Percentiles rank a stretch among this genome's conserved stretches.
phyloP scores from a whole-genome alignment of 2,797 vertebrate genomes.

The Malurus splendens region DNA sequence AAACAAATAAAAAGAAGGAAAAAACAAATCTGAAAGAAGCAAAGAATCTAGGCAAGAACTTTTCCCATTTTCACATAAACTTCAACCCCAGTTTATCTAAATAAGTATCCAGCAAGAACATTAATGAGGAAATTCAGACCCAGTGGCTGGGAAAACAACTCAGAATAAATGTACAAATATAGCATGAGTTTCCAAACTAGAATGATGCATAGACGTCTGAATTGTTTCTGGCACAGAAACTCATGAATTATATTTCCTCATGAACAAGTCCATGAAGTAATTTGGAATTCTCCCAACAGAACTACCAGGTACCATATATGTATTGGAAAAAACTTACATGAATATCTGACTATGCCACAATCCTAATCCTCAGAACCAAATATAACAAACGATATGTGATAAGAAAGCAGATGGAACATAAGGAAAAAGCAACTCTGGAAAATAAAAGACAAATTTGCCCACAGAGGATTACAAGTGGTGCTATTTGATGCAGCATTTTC shows the following conservation, averaged over 20 bases:
- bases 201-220: not conserved
- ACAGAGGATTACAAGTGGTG: not conserved
- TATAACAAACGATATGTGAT: not conserved
- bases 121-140: not conserved
- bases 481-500: not conserved
- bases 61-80: not conserved
- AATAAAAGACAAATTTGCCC: not conserved
- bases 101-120: not conserved
- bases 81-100: not conserved
- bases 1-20: not conserved
- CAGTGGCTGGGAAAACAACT: not conserved
- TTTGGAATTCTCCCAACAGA: not conserved
- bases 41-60: not conserved
- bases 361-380: not conserved
- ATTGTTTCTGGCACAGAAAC: conserved; percentile 2
- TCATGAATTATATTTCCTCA: not conserved
- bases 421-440: not conserved
- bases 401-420: not conserved
- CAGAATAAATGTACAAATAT: conserved; percentile 5
- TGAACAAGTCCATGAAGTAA: not conserved
- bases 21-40: not conserved
- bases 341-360: not conserved
- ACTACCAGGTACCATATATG: not conserved
- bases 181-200: not conserved
- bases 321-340: not conserved